phyloP scores from a whole-genome alignment of 2,888 invertebrate species.

The Punctoribates punctum region DNA sequence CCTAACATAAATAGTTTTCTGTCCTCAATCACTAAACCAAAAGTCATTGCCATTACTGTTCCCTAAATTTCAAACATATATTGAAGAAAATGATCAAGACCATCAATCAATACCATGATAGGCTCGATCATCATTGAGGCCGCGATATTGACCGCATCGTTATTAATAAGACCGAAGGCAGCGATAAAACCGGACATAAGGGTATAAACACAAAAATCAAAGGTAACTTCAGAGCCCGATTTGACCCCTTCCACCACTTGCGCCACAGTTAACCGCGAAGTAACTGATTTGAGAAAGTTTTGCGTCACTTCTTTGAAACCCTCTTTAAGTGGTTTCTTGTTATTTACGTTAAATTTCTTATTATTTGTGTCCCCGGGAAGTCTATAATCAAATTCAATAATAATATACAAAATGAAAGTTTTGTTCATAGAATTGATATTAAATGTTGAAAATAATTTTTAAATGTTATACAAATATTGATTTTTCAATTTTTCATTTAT shows the following conservation, averaged over 20 bases:
- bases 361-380: background rate
- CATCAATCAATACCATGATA: constrained; percentile 58
- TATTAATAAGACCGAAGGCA: constrained; percentile 68
- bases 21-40: constrained; percentile 68
- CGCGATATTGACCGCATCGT: constrained; percentile 68
- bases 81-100: background rate
- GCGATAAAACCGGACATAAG: constrained; percentile 71
- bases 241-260: constrained; percentile 68
- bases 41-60: constrained; percentile 69
- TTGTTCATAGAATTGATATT: no score
- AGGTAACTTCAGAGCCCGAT: constrained; percentile 66
- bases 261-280: constrained; percentile 65
- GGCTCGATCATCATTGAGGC: constrained; percentile 78
- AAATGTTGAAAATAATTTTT: background rate
- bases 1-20: constrained; percentile 63
- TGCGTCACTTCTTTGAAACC: constrained; percentile 47
- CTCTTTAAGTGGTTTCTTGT: constrained; percentile 15
- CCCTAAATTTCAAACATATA: constrained; percentile 53
- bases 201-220: constrained; percentile 69
- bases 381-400: background rate
- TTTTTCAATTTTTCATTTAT: no score
- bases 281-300: constrained; percentile 63
- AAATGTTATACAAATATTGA: background rate
- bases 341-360: background rate
- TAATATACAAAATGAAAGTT: no score